Percentiles rank a stretch among this genome's conserved stretches.
These are phyloP conservation scores for Rhodophaea formosa DNA, from an alignment of 2,888 invertebrate species.

Conservation along the genomic window DNA sequence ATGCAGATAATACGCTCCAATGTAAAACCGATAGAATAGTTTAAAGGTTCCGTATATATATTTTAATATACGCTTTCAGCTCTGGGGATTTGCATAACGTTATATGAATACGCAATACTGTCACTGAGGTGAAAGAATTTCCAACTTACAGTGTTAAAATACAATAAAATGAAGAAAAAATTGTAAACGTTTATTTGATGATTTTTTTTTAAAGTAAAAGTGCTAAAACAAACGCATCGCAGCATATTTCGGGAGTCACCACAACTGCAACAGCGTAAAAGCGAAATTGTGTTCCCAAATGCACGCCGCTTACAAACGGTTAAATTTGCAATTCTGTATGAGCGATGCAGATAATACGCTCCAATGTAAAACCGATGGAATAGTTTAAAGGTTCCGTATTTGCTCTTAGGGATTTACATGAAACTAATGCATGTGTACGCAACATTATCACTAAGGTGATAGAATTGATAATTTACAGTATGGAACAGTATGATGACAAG, in stretches of 20 bases:
- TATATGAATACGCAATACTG: no score
- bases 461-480: no score
- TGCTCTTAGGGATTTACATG: not conserved
- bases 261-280: slow-evolving; percentile 72
- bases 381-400: slow-evolving; percentile 44
- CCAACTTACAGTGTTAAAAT: no score
- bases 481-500: no score
- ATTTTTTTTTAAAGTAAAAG: no score
- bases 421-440: no score
- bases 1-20: slow-evolving; percentile 70
- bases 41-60: slow-evolving; percentile 36
- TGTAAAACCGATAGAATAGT: slow-evolving; percentile 65
- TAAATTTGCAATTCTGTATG: slow-evolving; percentile 79
- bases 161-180: no score
- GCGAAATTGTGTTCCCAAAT: slow-evolving; percentile 78
- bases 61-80: slow-evolving; percentile 11
- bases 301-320: slow-evolving; percentile 77
- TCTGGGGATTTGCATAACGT: no score
- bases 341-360: slow-evolving; percentile 70
- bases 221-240: slow-evolving; percentile 9
- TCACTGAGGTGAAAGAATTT: no score
- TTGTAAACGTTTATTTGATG: no score
- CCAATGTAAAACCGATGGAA: slow-evolving; percentile 66
- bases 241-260: slow-evolving; percentile 60
- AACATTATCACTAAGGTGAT: no score